Base-by-base conservation (phyloP, 2,797 vertebrate genomes). In the Thripadectes ignobilis region DNA sequence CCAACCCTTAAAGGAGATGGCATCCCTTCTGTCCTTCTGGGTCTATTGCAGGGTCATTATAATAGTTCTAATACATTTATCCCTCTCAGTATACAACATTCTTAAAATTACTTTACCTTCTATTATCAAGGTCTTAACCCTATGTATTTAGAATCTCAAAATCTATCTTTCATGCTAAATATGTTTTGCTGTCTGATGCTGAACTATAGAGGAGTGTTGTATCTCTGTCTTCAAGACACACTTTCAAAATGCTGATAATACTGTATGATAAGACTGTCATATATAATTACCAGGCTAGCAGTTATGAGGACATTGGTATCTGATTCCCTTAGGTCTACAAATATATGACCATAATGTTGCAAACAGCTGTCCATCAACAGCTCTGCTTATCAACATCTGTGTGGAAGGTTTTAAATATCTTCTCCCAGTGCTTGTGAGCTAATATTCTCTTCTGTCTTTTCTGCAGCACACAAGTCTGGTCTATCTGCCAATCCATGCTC, bases 311-410 rank as follows among this genome's bases (percentile, higher is more conserved):
- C 79, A 32, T 34, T 52, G 55, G 79, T 93, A 93, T 95, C 95
- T 88, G 94, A 88, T 93, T 92, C 92, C 76, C 88, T 90, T 78
- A 93, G 79, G 94, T 94, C 62, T 92, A 93, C 85, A 96, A 96
- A 90, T 84, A 69, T 14, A 82, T 76, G 94, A 90, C 87, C 82
- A 84, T 61, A 90, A 93, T 5, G 12, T 82, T 92, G 89, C 82
- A 92, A 93, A 88, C 57, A 92, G 61, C 63, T 96, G 91, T 86
- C 88, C 85, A 94, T 97, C 95, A 96, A 69, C 55, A 81, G 45
- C 62, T 88, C 79, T 91, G 48, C 82, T 96, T 94, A 93, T 90
- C 89, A 82, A 77, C 80, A 71, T 73, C 48, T 54, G 14, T 54
- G 55, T 57, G 71, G 66, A 96, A 91, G 45, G 38, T 16, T 90